Evolutionary conservation across 2,888 invertebrate genomes (phyloP).

Genomic region (Conistra vaccinii): DNA sequence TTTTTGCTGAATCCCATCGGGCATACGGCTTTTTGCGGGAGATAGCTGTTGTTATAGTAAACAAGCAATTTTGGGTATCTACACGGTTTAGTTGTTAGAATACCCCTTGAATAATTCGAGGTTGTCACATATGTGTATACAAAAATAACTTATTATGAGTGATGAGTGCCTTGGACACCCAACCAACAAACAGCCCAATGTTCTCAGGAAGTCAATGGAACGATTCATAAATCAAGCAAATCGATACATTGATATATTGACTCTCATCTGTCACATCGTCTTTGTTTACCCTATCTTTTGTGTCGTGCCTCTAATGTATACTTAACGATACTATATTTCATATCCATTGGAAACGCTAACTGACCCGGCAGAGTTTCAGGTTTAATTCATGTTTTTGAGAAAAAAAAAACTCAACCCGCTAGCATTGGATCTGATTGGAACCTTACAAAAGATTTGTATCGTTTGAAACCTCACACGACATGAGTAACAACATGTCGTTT

Average conservation of each 20-base stretch:
- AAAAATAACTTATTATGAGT: slow-evolving; percentile 24
- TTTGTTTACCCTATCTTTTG: slow-evolving; percentile 11
- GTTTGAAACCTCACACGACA: slow-evolving; percentile 17
- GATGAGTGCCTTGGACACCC: not conserved
- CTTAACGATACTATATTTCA: not conserved
- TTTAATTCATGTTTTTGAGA: not conserved
- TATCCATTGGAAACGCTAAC: too few relatives aligned
- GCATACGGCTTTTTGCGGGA: not conserved
- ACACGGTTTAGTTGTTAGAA: not conserved
- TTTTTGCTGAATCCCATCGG: not conserved
- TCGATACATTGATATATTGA: slow-evolving; percentile 18
- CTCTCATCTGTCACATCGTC: not conserved
- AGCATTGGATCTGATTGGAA: not conserved
- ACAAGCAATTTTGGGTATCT: not conserved
- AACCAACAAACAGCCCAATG: slow-evolving; percentile 9
- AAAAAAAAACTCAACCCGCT: too few relatives aligned
- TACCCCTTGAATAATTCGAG: not conserved
- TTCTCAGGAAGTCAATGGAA: slow-evolving; percentile 10
- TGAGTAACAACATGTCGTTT: slow-evolving; percentile 32
- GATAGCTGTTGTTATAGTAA: not conserved
- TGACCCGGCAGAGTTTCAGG: not conserved
- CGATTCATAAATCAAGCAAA: slow-evolving; percentile 35
- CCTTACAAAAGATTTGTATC: slow-evolving; percentile 13
- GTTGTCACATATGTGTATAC: not conserved
- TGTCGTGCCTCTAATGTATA: not conserved